Evolutionary conservation across 2,888 invertebrate species (phyloP).

Genomic region (Cordilura impudica): DNA sequence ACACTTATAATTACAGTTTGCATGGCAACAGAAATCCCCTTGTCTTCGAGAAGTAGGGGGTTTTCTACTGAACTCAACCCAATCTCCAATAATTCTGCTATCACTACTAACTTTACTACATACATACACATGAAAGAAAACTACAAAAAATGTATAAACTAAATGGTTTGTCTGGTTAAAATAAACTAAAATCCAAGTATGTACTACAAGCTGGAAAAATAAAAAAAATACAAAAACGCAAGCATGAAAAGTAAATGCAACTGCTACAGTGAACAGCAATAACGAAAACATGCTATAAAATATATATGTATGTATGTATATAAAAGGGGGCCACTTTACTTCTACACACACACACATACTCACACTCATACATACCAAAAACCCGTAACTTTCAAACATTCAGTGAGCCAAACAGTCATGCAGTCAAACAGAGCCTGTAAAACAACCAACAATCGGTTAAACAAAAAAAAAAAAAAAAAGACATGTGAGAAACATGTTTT

Average conservation of each 20-base stretch:
- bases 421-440: not conserved
- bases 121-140: not conserved
- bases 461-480: not conserved
- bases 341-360: not conserved
- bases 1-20: conserved; percentile 55
- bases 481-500: conserved; percentile 40
- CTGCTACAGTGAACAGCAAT: conserved; percentile 21
- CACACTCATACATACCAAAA: not conserved
- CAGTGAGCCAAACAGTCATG: not conserved
- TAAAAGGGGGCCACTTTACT: conserved; percentile 13
- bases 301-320: not conserved
- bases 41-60: not conserved
- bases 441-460: conserved; percentile 14
- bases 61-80: conserved; percentile 48
- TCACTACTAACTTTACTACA: conserved; percentile 14
- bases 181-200: conserved; percentile 33
- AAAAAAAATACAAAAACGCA: conserved; percentile 16
- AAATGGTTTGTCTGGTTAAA: conserved; percentile 58
- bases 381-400: not conserved
- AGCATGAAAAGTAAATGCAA: conserved; percentile 46
- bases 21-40: conserved; percentile 58
- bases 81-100: conserved; percentile 49
- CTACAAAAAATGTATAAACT: conserved; percentile 11
- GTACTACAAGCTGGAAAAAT: conserved; percentile 1
- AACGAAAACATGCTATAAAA: not conserved